Evolutionary conservation across 2,113 vertebrate genomes (phyloP).

Genomic region (Tachysurus vachellii): DNA sequence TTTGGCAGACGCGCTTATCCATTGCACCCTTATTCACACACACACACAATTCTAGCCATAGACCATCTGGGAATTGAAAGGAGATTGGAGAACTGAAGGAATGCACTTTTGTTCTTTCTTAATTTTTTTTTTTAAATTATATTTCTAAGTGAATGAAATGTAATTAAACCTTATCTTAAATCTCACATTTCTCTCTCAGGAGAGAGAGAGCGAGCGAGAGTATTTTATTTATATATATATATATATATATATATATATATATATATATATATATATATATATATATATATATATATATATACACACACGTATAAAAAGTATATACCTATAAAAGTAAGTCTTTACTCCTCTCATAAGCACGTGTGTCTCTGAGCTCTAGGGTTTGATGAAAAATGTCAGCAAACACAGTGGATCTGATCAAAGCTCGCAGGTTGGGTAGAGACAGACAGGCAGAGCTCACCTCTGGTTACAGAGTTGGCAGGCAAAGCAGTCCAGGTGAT

Average conservation of each 20-base stretch:
- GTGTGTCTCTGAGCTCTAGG: neutral
- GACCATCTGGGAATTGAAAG: neutral
- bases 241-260: neutral
- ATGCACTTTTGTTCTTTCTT: neutral
- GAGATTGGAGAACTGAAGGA: neutral
- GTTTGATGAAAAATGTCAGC: constrained; percentile 31
- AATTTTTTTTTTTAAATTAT: neutral
- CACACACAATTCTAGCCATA: neutral
- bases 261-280: neutral
- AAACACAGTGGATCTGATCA: constrained; percentile 29
- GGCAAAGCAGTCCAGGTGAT: constrained; percentile 98
- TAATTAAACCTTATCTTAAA: neutral
- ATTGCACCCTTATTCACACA: no score
- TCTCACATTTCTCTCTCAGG: neutral
- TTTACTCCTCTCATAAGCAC: constrained; percentile 12
- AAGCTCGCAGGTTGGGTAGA: neutral
- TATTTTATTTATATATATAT: no score
- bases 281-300: neutral
- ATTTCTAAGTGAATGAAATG: neutral
- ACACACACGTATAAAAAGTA: neutral
- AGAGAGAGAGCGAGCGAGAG: neutral
- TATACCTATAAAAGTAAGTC: neutral
- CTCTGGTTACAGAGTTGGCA: constrained; percentile 99
- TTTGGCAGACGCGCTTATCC: no score
- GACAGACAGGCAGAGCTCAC: constrained; percentile 70